These are phyloP conservation scores for Chaenogobius annularis DNA, from an alignment of 2,113 vertebrate species.

Conservation along the genomic window DNA sequence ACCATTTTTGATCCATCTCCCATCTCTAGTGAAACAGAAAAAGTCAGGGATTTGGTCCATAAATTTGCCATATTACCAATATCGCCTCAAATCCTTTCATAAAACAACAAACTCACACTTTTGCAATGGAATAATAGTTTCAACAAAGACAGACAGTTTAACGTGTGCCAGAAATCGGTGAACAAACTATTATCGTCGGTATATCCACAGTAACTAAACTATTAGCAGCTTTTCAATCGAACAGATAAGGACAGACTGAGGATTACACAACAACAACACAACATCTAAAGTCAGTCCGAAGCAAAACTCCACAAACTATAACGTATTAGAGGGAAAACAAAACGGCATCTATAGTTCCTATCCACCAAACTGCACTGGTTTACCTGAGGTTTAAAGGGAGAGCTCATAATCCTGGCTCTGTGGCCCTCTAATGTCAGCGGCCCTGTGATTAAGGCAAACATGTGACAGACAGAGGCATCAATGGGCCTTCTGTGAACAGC, in stretches of 20 bases:
- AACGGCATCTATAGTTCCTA: background rate
- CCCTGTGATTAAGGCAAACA: constrained; percentile 35
- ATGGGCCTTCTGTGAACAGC: background rate
- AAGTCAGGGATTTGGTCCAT: no score
- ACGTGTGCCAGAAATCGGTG: no score
- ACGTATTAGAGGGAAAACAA: background rate
- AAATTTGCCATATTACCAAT: no score
- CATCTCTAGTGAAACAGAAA: no score
- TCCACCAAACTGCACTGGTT: constrained; percentile 5
- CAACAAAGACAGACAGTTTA: no score
- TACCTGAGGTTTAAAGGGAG: constrained; percentile 35
- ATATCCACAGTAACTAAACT: no score
- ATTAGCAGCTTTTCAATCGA: background rate
- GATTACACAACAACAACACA: background rate
- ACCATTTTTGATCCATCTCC: no score
- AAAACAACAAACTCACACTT: background rate
- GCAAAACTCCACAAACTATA: background rate
- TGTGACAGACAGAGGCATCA: background rate
- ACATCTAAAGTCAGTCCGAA: background rate
- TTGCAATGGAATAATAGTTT: no score
- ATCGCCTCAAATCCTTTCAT: background rate
- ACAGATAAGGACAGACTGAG: background rate
- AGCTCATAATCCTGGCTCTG: constrained; percentile 19
- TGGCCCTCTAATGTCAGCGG: constrained; percentile 19
- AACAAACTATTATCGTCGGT: no score